Base-by-base conservation (phyloP, 2,113 vertebrate genomes). In the Psittacula cyanocephala region DNA sequence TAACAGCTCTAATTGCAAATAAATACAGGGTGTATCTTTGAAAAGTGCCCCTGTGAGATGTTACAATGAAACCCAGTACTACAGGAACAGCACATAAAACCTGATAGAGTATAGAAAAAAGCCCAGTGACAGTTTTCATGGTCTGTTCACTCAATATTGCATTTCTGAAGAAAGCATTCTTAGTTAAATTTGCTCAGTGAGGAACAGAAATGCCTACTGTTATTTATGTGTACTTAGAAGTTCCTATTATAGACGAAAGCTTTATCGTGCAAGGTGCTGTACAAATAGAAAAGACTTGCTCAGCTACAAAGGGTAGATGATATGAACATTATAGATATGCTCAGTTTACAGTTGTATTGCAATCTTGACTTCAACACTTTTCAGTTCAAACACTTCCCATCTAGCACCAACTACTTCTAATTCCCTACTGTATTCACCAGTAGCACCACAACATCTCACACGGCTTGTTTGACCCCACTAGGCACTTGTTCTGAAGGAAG, bases 1-100 rank as follows among this genome's bases (percentile, higher is more conserved):
- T 95, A 95, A 97, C 91, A 96, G 87, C 75, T 96, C 87, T 96
- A 96, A 97, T 96, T 97, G 87, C 94, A 96, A 95, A 97, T 97
- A 96, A 96, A 96, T 95, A 89, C 95, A 97, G 95, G 94, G 94
- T 95, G 89, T 91, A 96, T 89, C 91, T 89, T 91, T 91, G 87
- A 91, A 96, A 95, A 97, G 81, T 82, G 78, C 59, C 81, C 95
- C 91, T 89, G 87, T 85, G 96, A 95, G 94, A 96, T 3, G 0
- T 85, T 91, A 91, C 59, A 69, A 82, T 81, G 65, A 95, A 96
- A 81, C 53, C 70, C 59, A 53, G 75, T 94, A 81, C 86, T 87
- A 81, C 17, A 86, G 65, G 67, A 95, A 94, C 78, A 91, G 53
- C 91, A 88, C 87, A 96, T 97, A 97, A 97, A 97, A 89, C 49